Conservation (phyloP, 2,888 invertebrate genomes). For the Homarus gammarus region DNA sequence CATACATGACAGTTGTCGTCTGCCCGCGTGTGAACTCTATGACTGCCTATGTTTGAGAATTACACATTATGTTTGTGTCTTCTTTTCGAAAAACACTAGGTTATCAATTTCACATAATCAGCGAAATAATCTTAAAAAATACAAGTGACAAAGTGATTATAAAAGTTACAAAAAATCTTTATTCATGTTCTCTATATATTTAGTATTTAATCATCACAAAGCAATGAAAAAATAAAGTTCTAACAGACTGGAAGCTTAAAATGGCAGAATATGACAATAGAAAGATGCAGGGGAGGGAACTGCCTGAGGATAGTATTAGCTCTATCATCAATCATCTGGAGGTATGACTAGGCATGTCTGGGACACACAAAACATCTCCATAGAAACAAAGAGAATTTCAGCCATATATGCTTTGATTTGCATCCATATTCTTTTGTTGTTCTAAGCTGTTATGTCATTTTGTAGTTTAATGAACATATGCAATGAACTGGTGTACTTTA, state of each 20-base stretch:
- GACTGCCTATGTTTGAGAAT: conserved; percentile 76
- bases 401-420: conserved; percentile 19
- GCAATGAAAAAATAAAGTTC: conserved; percentile 37
- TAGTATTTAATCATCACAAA: conserved; percentile 21
- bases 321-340: neutral
- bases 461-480: neutral
- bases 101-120: conserved; percentile 52
- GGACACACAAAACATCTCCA: conserved; percentile 10
- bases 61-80: conserved; percentile 73
- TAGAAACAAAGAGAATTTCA: conserved; percentile 18
- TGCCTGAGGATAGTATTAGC: conserved; percentile 15
- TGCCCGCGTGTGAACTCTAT: conserved; percentile 75
- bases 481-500: neutral
- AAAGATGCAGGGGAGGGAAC: conserved; percentile 10
- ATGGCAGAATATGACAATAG: conserved; percentile 23
- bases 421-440: conserved; percentile 7
- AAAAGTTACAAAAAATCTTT: conserved; percentile 25
- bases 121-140: conserved; percentile 21
- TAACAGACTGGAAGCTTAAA: conserved; percentile 28
- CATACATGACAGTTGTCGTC: conserved; percentile 75
- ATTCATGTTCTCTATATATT: conserved; percentile 33
- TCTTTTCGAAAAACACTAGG: conserved; percentile 66
- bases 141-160: conserved; percentile 25
- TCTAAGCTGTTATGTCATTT: neutral
- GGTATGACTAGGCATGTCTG: conserved; percentile 8